Evolutionary conservation across 2,113 vertebrate species (phyloP).

Genomic region (Rutilus rutilus): DNA sequence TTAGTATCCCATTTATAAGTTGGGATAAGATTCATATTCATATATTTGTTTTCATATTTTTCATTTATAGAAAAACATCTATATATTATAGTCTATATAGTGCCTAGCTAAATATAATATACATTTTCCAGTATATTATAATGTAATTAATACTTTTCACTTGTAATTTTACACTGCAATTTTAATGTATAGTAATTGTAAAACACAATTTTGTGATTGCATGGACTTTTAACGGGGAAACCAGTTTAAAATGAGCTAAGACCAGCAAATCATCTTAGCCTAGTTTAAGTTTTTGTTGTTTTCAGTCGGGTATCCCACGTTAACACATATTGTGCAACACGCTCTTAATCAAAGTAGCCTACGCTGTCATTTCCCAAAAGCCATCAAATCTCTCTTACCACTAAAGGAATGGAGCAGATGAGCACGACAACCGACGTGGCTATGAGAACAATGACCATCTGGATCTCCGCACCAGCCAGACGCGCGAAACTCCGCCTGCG

Average conservation of each 20-base stretch:
- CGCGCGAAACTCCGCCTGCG: conserved; percentile 87
- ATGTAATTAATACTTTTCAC: not conserved
- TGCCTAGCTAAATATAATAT: not conserved
- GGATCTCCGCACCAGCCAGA: conserved; percentile 91
- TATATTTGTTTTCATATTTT: not conserved
- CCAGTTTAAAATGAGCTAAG: too few relatives aligned
- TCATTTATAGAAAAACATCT: not conserved
- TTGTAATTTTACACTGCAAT: not conserved
- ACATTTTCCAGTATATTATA: not conserved
- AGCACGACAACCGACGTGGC: conserved; percentile 91
- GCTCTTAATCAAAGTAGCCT: not conserved
- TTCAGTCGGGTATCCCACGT: not conserved
- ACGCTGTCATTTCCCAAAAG: not conserved
- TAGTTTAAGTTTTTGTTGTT: not conserved
- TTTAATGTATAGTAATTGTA: not conserved
- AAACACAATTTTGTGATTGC: not conserved
- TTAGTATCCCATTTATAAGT: not conserved
- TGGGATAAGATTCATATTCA: too few relatives aligned
- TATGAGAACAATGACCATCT: conserved; percentile 96
- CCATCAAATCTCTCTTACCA: conserved; percentile 82
- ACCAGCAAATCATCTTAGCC: not conserved
- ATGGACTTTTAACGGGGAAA: too few relatives aligned
- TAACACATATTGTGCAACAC: not conserved
- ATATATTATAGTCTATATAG: not conserved
- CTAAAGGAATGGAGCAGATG: conserved; percentile 95